Conservation (phyloP, 1,140 invertebrate species). For the Polypedilum pembai region DNA sequence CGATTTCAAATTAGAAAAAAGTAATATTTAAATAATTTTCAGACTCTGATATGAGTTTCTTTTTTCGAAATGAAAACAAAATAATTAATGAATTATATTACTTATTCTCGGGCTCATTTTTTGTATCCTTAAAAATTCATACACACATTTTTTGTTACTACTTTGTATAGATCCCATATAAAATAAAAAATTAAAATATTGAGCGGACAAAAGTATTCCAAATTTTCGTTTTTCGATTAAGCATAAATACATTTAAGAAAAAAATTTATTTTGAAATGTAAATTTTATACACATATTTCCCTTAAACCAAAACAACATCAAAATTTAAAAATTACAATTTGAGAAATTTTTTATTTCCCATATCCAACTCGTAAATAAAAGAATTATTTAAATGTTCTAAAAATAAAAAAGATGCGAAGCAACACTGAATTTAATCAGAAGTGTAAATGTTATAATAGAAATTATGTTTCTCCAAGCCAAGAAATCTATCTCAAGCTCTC, state of each 20-base stretch:
- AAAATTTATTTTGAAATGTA: conserved; percentile 7
- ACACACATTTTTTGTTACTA: neutral
- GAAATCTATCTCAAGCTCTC: neutral
- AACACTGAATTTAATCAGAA: conserved; percentile 13
- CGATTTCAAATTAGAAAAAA: too few species aligned
- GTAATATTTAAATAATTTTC: too few species aligned
- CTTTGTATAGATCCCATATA: conserved; percentile 19
- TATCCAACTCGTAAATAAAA: neutral
- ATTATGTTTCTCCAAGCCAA: conserved; percentile 10
- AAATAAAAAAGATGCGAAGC: conserved; percentile 4
- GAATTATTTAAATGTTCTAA: conserved; percentile 1
- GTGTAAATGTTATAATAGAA: neutral
- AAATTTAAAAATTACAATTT: neutral
- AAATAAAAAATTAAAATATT: neutral
- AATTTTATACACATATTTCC: neutral
- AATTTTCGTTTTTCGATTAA: neutral
- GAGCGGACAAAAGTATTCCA: conserved; percentile 22
- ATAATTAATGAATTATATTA: too few species aligned
- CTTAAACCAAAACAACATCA: neutral
- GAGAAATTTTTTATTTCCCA: neutral
- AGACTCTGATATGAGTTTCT: too few species aligned
- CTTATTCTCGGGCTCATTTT: neutral
- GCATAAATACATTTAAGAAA: neutral
- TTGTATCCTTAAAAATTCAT: conserved; percentile 4
- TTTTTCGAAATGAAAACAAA: too few species aligned